Percentiles rank a stretch among this genome's conserved stretches.
phyloP scores from a whole-genome alignment of 2,113 vertebrate genomes.

The Tetrax tetrax region DNA sequence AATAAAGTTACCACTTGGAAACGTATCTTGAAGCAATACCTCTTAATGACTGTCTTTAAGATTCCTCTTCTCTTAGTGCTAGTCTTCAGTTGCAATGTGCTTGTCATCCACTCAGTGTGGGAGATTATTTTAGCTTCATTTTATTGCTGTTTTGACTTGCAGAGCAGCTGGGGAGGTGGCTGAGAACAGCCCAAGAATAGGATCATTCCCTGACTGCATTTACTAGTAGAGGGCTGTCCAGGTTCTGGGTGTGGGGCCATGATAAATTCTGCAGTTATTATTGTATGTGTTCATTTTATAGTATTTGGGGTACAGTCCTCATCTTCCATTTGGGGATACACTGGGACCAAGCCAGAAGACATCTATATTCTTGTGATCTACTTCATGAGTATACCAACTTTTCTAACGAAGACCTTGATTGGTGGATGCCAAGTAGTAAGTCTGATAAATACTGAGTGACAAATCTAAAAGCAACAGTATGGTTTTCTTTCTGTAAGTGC shows the following conservation, averaged over 20 bases:
- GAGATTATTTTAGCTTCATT: background rate
- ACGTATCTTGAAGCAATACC: background rate
- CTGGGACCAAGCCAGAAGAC: background rate
- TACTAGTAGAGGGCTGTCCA: background rate
- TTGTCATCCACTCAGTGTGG: background rate
- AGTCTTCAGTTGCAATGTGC: background rate
- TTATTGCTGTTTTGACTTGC: background rate
- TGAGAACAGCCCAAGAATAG: background rate
- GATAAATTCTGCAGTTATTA: background rate
- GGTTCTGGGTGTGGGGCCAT: background rate
- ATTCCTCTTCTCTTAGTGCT: background rate
- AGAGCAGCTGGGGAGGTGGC: background rate
- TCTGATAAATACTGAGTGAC: background rate
- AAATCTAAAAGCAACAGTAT: background rate
- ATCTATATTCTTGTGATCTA: background rate
- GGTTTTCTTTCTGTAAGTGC: background rate
- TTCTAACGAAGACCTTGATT: background rate
- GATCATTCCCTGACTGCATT: background rate
- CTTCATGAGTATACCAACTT: background rate
- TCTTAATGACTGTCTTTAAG: background rate
- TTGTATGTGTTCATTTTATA: background rate
- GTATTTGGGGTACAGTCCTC: background rate
- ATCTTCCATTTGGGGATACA: background rate
- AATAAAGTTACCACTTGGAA: background rate
- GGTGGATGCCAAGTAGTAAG: background rate